Evolutionary conservation across 2,888 invertebrate species (phyloP), one percentile per base, ranked within the genome.

Genomic region (Allacma fusca): DNA sequence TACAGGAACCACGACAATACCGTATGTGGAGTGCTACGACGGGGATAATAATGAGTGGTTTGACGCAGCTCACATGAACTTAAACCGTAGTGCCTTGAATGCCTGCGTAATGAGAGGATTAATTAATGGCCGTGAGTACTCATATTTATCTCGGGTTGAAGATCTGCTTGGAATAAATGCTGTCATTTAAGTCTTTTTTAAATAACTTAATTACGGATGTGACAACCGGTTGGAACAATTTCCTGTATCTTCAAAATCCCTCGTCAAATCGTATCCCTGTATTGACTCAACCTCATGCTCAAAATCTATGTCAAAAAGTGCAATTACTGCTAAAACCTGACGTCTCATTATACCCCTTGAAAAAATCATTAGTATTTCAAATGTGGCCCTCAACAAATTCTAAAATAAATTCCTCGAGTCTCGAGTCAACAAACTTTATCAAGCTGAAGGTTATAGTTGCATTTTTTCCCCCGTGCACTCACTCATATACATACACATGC

Each of bases 1-100:
- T 23, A 64, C 62, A 74, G 76, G 76, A 23, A 90, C 90, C 0
- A 91, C 91, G 12, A 93, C 93, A 0, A 91, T 93, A 69, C 89
- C 91, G 26, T 90, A 90, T 85, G 94, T 94, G 80, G 95, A 95
- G 86, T 92, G 91, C 85, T 94, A 92, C 86, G 93, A 94, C 85
- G 89, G 89, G 0, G 88, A 89, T 76, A 89, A 89, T 0, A 89
- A 91, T 84, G 89, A 90, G 85, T 92, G 92, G 92, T 89, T 88
- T 86, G 90, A 90, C 83, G 92, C 92, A 0, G 90, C 92, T 0
- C 91, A 92, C 13, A 94, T 95, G 93, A 93, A 93, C 86, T 87
- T 94, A 50, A 93, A 93, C 86, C 89, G 94, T 23, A 94, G 94
- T 76, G 94, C 94, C 0, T 87, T 94, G 34, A 91, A 92, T 84